Evolutionary conservation across 2,113 vertebrate genomes (phyloP).

Genomic region (Triplophysa dalaica): DNA sequence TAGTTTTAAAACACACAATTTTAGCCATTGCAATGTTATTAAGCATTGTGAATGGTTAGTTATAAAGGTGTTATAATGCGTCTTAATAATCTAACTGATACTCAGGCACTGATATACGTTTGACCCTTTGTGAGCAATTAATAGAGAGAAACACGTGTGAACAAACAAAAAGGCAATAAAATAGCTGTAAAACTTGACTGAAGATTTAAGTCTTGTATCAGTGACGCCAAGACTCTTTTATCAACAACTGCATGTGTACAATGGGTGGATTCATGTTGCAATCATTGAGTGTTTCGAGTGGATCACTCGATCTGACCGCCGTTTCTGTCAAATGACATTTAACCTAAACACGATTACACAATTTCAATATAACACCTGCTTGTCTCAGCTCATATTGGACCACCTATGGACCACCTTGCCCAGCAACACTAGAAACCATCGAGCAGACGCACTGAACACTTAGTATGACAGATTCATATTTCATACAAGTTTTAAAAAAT

Average conservation of each 20-base stretch:
- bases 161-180: not conserved
- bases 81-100: not conserved
- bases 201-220: not conserved
- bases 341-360: too few relatives aligned
- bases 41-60: not conserved
- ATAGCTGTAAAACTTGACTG: not conserved
- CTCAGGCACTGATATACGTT: not conserved
- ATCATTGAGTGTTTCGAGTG: not conserved
- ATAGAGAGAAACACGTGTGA: not conserved
- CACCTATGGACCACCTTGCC: too few relatives aligned
- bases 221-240: not conserved
- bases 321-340: too few relatives aligned
- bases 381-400: too few relatives aligned
- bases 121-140: not conserved
- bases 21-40: too few relatives aligned
- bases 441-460: too few relatives aligned
- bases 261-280: not conserved
- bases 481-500: too few relatives aligned
- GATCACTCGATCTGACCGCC: not conserved
- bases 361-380: too few relatives aligned
- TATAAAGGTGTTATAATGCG: not conserved
- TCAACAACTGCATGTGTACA: not conserved
- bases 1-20: too few relatives aligned
- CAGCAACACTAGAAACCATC: too few relatives aligned
- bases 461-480: too few relatives aligned